A percentile compares a stretch with the other conserved stretches of the same genome.
Evolutionary conservation across 2,888 invertebrate species (phyloP).

Genomic region (Villa cingulata): DNA sequence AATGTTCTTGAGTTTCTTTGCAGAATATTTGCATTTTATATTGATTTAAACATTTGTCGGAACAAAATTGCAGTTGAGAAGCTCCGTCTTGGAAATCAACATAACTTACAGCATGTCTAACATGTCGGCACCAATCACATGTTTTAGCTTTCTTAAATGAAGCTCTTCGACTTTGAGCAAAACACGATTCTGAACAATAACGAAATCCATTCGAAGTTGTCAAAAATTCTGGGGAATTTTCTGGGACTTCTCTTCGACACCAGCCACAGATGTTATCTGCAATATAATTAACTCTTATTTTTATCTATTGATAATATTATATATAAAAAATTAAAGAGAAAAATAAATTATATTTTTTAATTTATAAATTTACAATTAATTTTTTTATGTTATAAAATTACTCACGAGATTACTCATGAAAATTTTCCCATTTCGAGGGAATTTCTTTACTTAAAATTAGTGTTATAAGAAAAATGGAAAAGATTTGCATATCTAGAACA

Average conservation of each 20-base stretch:
- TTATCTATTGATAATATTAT: too few species aligned
- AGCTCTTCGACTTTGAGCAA: conserved; percentile 76
- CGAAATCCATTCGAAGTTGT: conserved; percentile 36
- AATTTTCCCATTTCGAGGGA: too few species aligned
- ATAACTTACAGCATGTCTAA: conserved; percentile 78
- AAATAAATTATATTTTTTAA: background rate
- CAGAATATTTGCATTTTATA: conserved; percentile 97
- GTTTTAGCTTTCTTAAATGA: conserved; percentile 84
- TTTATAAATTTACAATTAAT: background rate
- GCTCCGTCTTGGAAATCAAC: conserved; percentile 87
- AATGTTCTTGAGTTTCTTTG: conserved; percentile 81
- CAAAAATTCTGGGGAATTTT: conserved; percentile 41
- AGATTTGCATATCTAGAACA: too few species aligned
- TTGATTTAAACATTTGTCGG: conserved; percentile 86
- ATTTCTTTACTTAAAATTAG: too few species aligned
- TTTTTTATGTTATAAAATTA: background rate
- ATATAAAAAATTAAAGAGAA: background rate
- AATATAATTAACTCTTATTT: conserved; percentile 16
- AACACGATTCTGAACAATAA: conserved; percentile 79
- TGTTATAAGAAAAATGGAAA: too few species aligned
- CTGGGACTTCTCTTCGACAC: conserved; percentile 54
- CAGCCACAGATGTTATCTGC: conserved; percentile 54
- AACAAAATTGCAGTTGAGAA: conserved; percentile 79
- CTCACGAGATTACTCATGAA: too few species aligned
- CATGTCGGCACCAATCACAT: conserved; percentile 88